Base-by-base conservation (phyloP, 2,888 invertebrate genomes). In the Andricus curvator region DNA sequence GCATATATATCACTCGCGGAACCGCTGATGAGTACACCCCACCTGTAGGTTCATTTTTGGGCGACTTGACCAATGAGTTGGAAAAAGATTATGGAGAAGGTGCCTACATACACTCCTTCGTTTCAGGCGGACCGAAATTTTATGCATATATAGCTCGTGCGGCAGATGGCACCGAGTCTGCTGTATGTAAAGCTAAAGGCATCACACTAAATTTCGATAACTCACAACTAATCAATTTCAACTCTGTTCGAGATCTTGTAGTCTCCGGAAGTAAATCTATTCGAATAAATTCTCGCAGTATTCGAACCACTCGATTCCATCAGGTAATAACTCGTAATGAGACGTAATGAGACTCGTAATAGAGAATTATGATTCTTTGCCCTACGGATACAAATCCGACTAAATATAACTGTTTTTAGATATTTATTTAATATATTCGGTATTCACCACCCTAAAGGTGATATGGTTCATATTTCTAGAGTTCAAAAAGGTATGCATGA, bases 11-110 rank as follows among this genome's bases (percentile, higher is more conserved):
- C 1, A 76, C 9, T 44, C 11, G 6, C n/a, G 6, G 6, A 6
- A n/a, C 9, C 11, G n/a, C 22, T n/a, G 48, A 25, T 5, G 62
- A 77, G 44, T 77, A 80, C 60, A 77, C 67, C 25, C 80, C 80
- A 15, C 62, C 77, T 15, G 37, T 66, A 17, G 77, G 77, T 2
- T 29, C 51, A 25, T 74, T 70, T n/a, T 48, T 82, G 0, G 81
- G 84, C 0, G 80, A 82, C 22, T 56, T 80, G 51, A 84, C 84
- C 1, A 74, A 80, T 65, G 82, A 84, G 25, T 5, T 84, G 20
- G 25, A 67, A 33, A 62, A 62, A 22, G 25, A 62, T 13, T 62
- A 62, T 22, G 37, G 65, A 15, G 8, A n/a, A 25, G 77, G 77
- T 11, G 15, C 25, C 8, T 82, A 78, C 33, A 84, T 84, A 20